These are phyloP conservation scores for Dasypogon diadema DNA, from an alignment of 2,888 invertebrate species.

Conservation along the genomic window DNA sequence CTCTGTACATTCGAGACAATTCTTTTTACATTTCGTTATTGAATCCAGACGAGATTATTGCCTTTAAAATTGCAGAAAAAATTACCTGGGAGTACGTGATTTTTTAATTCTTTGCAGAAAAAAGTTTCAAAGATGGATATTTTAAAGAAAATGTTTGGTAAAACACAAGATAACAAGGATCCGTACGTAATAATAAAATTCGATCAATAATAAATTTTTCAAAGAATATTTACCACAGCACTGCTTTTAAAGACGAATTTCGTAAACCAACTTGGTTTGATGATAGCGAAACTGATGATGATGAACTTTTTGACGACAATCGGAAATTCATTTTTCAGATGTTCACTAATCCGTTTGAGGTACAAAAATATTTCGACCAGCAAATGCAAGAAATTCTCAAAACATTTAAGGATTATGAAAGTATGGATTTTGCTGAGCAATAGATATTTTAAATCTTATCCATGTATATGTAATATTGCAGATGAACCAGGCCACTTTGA, in stretches of 20 bases:
- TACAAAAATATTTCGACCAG: slow-evolving; percentile 74
- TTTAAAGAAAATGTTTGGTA: slow-evolving; percentile 64
- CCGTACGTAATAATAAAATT: slow-evolving; percentile 59
- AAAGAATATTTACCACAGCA: too few relatives aligned
- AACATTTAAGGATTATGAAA: slow-evolving; percentile 68
- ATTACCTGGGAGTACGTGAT: neutral
- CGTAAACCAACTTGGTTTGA: slow-evolving; percentile 69
- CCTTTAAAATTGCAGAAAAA: neutral
- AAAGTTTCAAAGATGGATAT: slow-evolving; percentile 60
- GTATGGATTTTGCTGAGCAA: slow-evolving; percentile 56
- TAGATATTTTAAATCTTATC: neutral
- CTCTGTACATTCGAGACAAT: neutral
- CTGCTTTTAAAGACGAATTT: slow-evolving; percentile 66
- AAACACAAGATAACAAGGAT: slow-evolving; percentile 58
- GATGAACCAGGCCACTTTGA: slow-evolving; percentile 61
- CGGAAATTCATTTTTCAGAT: slow-evolving; percentile 70
- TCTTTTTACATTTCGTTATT: neutral
- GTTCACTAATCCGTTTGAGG: slow-evolving; percentile 73
- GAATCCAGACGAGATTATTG: neutral
- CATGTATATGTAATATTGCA: slow-evolving; percentile 49
- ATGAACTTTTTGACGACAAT: slow-evolving; percentile 67
- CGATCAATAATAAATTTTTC: slow-evolving; percentile 25
- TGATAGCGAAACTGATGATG: slow-evolving; percentile 68
- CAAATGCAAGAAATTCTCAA: slow-evolving; percentile 73
- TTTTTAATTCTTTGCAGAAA: too few relatives aligned